phyloP scores from a whole-genome alignment of 2,888 invertebrate species.

The Dolomedes plantarius region DNA sequence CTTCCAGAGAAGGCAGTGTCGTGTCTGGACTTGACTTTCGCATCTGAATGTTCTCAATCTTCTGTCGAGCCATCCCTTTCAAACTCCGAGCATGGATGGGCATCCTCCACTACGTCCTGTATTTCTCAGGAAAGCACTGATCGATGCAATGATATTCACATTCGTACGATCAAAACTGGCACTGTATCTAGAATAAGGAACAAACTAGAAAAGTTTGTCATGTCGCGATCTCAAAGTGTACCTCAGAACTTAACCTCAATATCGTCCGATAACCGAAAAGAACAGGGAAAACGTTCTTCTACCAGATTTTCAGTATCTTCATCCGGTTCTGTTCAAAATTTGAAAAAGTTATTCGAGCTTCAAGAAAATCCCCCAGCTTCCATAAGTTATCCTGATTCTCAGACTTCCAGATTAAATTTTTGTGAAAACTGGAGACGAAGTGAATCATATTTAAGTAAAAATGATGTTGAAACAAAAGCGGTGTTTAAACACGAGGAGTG shows the following conservation, averaged over 20 bases:
- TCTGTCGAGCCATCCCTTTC: not conserved
- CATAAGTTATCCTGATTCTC: not conserved
- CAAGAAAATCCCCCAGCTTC: not conserved
- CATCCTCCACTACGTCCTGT: conserved; percentile 11
- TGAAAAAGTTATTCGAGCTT: conserved; percentile 42
- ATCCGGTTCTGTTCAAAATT: conserved; percentile 53
- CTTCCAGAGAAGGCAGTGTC: conserved; percentile 68
- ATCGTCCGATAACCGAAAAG: too few species aligned
- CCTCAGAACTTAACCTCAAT: conserved; percentile 21
- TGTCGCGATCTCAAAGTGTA: conserved; percentile 30
- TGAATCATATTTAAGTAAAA: not conserved
- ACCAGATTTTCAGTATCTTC: not conserved
- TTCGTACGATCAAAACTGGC: conserved; percentile 31
- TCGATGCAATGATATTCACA: not conserved
- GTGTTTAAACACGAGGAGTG: too few species aligned
- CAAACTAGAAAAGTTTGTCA: conserved; percentile 31
- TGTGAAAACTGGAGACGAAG: not conserved
- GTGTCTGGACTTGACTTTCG: conserved; percentile 46
- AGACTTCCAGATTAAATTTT: not conserved
- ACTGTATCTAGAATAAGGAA: conserved; percentile 29
- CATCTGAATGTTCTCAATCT: conserved; percentile 6
- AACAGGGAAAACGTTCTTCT: too few species aligned
- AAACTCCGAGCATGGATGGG: not conserved
- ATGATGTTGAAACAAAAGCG: not conserved
- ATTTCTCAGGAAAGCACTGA: conserved; percentile 14